Evolutionary conservation across 1,140 invertebrate genomes (phyloP).

Genomic region (Zophobas atratus): DNA sequence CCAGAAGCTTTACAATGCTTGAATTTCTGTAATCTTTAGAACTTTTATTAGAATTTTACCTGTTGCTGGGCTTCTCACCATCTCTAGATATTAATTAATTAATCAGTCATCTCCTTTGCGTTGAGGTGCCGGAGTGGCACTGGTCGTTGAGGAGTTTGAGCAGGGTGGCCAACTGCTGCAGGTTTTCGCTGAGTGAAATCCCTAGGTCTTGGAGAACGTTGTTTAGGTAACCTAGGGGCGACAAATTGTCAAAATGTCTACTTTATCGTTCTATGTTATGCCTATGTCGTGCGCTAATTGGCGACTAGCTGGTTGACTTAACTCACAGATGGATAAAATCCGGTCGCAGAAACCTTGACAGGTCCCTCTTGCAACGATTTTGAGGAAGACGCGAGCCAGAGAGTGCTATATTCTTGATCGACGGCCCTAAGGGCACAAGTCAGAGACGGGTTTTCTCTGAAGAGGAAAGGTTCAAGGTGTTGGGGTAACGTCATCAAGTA

Average conservation of each 20-base stretch:
- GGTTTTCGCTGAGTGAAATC: slow-evolving; percentile 78
- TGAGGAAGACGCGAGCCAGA: slow-evolving; percentile 83
- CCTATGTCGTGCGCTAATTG: slow-evolving; percentile 94
- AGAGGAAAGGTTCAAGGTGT: slow-evolving; percentile 90
- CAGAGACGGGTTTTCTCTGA: slow-evolving; percentile 83
- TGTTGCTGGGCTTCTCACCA: no score
- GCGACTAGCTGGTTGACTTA: slow-evolving; percentile 82
- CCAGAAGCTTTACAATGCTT: no score
- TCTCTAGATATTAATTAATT: no score
- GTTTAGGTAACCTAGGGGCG: slow-evolving; percentile 81
- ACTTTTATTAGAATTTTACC: no score
- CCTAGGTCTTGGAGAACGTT: slow-evolving; percentile 91
- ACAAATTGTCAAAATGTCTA: slow-evolving; percentile 50
- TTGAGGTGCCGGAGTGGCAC: slow-evolving; percentile 72
- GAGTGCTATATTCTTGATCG: slow-evolving; percentile 74
- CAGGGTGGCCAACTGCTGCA: slow-evolving; percentile 79
- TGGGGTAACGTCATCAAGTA: slow-evolving; percentile 95
- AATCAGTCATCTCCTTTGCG: no score
- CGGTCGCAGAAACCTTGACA: slow-evolving; percentile 87
- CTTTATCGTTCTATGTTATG: slow-evolving; percentile 63
- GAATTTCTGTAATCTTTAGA: no score
- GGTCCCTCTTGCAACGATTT: slow-evolving; percentile 80
- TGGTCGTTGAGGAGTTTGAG: slow-evolving; percentile 78
- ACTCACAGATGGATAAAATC: slow-evolving; percentile 83
- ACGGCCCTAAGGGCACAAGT: slow-evolving; percentile 78